Evolutionary conservation across 2,113 vertebrate species (phyloP).

Genomic region (Thymallus thymallus): DNA sequence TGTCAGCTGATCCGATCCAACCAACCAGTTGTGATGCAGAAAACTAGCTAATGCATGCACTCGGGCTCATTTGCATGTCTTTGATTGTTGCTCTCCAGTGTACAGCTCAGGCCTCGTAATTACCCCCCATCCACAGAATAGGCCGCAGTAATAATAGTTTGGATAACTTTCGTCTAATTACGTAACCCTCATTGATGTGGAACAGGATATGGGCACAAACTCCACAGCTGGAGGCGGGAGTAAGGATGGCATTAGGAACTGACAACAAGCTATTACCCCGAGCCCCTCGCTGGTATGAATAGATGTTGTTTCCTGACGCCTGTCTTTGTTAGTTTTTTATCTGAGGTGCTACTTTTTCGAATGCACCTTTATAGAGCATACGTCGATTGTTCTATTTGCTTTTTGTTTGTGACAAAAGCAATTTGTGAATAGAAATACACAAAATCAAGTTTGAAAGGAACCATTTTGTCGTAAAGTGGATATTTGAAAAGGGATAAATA

Average conservation of each 20-base stretch:
- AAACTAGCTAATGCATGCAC: not conserved
- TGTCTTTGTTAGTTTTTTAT: not conserved
- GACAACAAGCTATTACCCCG: conserved; percentile 41
- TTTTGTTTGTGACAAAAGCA: not conserved
- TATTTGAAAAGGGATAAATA: not conserved
- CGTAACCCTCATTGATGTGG: conserved; percentile 20
- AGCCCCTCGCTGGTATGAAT: conserved; percentile 29
- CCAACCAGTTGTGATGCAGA: not conserved
- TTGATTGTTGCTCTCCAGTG: conserved; percentile 31
- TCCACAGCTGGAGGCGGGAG: conserved; percentile 17
- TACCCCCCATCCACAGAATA: conserved; percentile 41
- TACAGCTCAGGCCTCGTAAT: conserved; percentile 25
- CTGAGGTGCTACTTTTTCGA: not conserved
- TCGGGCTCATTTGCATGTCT: conserved; percentile 34
- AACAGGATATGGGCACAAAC: conserved; percentile 38
- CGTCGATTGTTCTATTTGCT: not conserved
- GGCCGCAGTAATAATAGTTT: conserved; percentile 40
- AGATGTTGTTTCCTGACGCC: conserved; percentile 15
- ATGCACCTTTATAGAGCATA: not conserved
- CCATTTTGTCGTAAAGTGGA: not conserved
- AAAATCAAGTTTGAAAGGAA: not conserved
- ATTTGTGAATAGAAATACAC: not conserved
- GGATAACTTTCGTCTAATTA: conserved; percentile 44
- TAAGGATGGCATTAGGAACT: conserved; percentile 21
- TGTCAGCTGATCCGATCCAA: not conserved